phyloP scores from a whole-genome alignment of 1,140 invertebrate genomes.

The Sitodiplosis mosellana region DNA sequence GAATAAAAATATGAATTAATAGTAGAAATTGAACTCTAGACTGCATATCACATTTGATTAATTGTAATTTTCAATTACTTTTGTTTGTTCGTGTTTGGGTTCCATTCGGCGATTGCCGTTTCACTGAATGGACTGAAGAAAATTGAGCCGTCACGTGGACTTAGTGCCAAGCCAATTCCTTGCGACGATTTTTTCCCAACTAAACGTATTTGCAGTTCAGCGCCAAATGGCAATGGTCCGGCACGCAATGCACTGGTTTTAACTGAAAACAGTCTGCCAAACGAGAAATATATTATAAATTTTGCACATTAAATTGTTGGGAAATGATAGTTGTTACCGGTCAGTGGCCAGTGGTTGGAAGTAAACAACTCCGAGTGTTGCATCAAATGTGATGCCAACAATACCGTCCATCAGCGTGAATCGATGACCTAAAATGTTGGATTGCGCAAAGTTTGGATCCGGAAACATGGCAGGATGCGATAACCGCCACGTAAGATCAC shows the following conservation, averaged over 20 bases:
- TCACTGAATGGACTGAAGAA: slow-evolving; percentile 56
- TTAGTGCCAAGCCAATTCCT: slow-evolving; percentile 48
- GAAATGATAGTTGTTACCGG: slow-evolving; percentile 25
- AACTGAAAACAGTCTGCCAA: slow-evolving; percentile 45
- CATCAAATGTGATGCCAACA: slow-evolving; percentile 56
- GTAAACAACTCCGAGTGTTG: slow-evolving; percentile 42
- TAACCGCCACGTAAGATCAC: slow-evolving; percentile 54
- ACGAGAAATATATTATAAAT: not conserved
- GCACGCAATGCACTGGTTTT: slow-evolving; percentile 46
- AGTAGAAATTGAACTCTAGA: too few species aligned
- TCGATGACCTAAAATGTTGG: slow-evolving; percentile 35
- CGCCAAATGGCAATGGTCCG: slow-evolving; percentile 44
- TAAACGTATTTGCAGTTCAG: slow-evolving; percentile 48
- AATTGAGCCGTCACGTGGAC: slow-evolving; percentile 45
- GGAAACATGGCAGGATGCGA: slow-evolving; percentile 63
- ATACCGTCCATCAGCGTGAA: slow-evolving; percentile 66
- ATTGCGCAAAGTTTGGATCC: slow-evolving; percentile 52
- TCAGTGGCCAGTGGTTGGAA: slow-evolving; percentile 69
- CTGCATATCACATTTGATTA: too few species aligned
- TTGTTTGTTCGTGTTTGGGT: slow-evolving; percentile 44
- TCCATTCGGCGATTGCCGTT: slow-evolving; percentile 58
- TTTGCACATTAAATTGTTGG: not conserved
- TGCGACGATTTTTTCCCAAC: slow-evolving; percentile 67
- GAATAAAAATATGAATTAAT: too few species aligned
- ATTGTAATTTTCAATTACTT: slow-evolving; percentile 24